phyloP scores from a whole-genome alignment of 2,797 vertebrate species.

The Synaphobranchus kaupii region DNA sequence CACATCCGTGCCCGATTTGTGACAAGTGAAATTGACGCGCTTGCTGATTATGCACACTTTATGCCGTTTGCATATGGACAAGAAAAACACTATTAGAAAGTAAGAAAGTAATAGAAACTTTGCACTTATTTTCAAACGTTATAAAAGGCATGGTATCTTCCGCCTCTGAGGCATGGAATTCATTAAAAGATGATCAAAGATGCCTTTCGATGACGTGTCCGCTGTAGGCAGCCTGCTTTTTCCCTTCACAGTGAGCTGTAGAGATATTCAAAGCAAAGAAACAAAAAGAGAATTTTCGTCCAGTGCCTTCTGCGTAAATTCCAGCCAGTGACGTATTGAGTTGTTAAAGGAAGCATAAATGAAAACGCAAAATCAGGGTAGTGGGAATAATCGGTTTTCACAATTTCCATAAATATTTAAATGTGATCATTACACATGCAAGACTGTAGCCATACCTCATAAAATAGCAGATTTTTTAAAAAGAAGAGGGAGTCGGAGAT shows the following conservation, averaged over 20 bases:
- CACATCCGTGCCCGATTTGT: background rate
- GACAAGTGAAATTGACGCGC: background rate
- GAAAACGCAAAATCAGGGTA: constrained; percentile 10
- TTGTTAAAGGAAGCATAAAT: constrained; percentile 4
- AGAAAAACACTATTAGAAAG: background rate
- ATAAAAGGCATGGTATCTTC: background rate
- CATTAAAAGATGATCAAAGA: constrained; percentile 26
- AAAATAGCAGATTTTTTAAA: background rate
- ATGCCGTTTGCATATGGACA: background rate
- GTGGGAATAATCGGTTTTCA: background rate
- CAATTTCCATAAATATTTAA: constrained; percentile 11
- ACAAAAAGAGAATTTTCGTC: background rate
- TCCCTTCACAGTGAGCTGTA: background rate
- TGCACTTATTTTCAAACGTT: background rate
- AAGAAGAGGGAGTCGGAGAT: background rate
- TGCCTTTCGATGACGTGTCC: background rate
- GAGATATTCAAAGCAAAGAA: background rate
- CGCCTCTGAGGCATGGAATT: background rate
- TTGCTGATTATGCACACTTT: background rate
- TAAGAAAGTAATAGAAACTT: background rate
- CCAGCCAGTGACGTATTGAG: background rate
- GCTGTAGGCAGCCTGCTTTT: constrained; percentile 2
- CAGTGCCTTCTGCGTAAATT: background rate
- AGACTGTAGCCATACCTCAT: background rate
- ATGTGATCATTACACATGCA: background rate